These are phyloP conservation scores for Sandelia bainsii DNA, from an alignment of 2,797 vertebrate species.

Conservation along the genomic window DNA sequence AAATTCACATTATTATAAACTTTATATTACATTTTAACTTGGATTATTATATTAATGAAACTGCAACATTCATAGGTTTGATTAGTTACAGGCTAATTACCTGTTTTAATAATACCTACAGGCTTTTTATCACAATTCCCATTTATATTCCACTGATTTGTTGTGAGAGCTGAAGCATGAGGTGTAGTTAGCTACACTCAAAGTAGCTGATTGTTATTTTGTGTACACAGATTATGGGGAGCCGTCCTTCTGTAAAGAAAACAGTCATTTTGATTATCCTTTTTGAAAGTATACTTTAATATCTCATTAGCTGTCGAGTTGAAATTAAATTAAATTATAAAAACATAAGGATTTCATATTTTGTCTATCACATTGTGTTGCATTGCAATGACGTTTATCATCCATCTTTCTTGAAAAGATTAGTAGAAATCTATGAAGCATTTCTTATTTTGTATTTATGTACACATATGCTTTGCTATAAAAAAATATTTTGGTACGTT, in stretches of 20 bases:
- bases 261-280: not conserved
- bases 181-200: slow-evolving; percentile 15
- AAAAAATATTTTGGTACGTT: not conserved
- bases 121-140: slow-evolving; percentile 16
- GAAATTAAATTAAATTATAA: not conserved
- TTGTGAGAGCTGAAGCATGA: not conserved
- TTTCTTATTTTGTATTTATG: not conserved
- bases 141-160: slow-evolving; percentile 32
- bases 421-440: not conserved
- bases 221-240: not conserved
- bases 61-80: too few species aligned
- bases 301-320: not conserved
- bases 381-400: too few species aligned
- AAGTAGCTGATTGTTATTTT: slow-evolving; percentile 6
- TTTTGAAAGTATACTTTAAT: not conserved
- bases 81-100: slow-evolving; percentile 16
- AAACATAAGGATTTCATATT: not conserved
- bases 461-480: not conserved
- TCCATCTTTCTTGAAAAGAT: too few species aligned
- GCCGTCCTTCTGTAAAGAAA: not conserved
- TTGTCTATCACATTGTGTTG: too few species aligned
- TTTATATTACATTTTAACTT: too few species aligned
- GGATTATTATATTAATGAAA: too few species aligned
- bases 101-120: slow-evolving; percentile 33
- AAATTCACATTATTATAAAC: too few species aligned